phyloP scores from a whole-genome alignment of 2,113 vertebrate genomes.

The Ochotona curzoniae region DNA sequence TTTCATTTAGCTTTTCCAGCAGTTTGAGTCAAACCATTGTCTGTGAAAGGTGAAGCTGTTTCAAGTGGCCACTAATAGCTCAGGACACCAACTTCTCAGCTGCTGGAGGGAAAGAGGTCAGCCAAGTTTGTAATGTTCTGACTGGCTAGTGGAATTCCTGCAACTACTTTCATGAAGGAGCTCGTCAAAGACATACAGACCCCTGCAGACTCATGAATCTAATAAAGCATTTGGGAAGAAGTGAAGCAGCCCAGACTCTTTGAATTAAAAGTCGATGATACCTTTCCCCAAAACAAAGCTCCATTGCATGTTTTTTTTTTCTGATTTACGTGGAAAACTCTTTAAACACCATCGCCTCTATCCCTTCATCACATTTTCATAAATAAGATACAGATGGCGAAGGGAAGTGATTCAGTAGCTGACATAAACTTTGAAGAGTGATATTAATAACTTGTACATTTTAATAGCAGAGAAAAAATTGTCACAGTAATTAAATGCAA shows the following conservation, averaged over 20 bases:
- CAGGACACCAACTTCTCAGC: neutral
- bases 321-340: conserved; percentile 6
- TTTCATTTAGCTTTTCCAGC: neutral
- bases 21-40: neutral
- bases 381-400: conserved; percentile 46
- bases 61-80: neutral
- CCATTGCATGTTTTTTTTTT: neutral
- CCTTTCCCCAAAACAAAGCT: neutral
- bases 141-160: neutral
- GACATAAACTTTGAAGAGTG: conserved; percentile 71
- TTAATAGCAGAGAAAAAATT: conserved; percentile 77
- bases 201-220: neutral
- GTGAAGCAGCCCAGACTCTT: neutral
- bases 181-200: conserved; percentile 25
- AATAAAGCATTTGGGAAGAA: neutral
- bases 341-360: neutral
- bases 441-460: conserved; percentile 73
- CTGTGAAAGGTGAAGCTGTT: neutral
- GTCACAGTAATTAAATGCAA: conserved; percentile 72
- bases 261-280: conserved; percentile 29
- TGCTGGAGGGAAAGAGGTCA: neutral
- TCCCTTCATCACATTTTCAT: conserved; percentile 1
- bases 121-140: neutral
- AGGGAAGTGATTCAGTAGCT: conserved; percentile 70
- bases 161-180: neutral